Conservation (phyloP, 2,888 invertebrate genomes). For the Drosophila incognita region DNA sequence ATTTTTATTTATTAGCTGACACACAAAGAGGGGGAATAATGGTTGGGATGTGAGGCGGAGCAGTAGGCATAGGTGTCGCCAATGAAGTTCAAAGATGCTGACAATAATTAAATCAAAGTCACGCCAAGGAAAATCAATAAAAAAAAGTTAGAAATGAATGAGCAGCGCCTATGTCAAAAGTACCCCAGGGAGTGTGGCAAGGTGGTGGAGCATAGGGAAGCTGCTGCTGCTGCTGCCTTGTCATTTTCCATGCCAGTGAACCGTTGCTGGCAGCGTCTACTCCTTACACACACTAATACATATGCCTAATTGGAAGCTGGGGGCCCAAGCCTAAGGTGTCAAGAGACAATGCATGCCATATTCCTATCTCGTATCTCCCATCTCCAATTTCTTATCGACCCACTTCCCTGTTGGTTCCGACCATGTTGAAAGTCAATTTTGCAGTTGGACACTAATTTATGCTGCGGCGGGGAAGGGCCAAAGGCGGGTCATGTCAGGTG, state of each 20-base stretch:
- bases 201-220: neutral
- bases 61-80: slow-evolving; percentile 9
- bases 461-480: slow-evolving; percentile 23
- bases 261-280: slow-evolving; percentile 39
- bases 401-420: slow-evolving; percentile 19
- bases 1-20: slow-evolving; percentile 69
- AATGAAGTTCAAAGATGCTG: slow-evolving; percentile 77
- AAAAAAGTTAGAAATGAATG: slow-evolving; percentile 35
- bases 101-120: slow-evolving; percentile 80
- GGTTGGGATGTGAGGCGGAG: neutral
- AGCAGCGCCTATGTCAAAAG: slow-evolving; percentile 21
- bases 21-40: slow-evolving; percentile 13
- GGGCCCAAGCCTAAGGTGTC: slow-evolving; percentile 27
- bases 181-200: slow-evolving; percentile 14
- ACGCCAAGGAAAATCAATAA: slow-evolving; percentile 69
- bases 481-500: slow-evolving; percentile 20
- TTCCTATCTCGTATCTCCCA: neutral
- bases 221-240: slow-evolving; percentile 24
- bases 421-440: slow-evolving; percentile 61
- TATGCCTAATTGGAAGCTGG: slow-evolving; percentile 70
- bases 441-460: slow-evolving; percentile 75
- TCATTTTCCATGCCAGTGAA: slow-evolving; percentile 76
- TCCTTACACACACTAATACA: slow-evolving; percentile 50
- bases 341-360: slow-evolving; percentile 18
- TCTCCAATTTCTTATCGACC: slow-evolving; percentile 10